Conservation (phyloP, 2,113 vertebrate genomes). For the Sturnus vulgaris region DNA sequence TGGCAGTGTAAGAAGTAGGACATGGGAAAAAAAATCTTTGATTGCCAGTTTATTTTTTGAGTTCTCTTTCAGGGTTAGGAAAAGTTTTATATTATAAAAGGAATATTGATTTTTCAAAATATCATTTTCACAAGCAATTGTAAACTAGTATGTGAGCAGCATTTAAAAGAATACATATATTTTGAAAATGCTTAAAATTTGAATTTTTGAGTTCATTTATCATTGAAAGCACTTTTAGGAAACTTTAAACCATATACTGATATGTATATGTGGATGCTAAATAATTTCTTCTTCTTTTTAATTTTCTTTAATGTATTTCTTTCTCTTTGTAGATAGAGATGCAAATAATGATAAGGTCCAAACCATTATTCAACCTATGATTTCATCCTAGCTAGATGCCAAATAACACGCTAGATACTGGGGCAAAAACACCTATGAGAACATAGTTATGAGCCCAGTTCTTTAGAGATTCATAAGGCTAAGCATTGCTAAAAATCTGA, state of each 20-base stretch:
- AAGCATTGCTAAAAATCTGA: not conserved
- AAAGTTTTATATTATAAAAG: not conserved
- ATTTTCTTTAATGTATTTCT: not conserved
- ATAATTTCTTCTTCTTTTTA: not conserved
- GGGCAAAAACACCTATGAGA: not conserved
- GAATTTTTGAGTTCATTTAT: not conserved
- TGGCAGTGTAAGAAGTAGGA: not conserved
- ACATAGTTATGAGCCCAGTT: not conserved
- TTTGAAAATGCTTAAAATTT: not conserved
- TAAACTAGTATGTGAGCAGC: not conserved
- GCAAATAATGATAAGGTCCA: not conserved
- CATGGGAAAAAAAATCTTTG: not conserved
- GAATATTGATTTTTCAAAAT: not conserved
- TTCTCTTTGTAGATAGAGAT: not conserved
- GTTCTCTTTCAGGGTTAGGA: not conserved
- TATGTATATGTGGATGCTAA: not conserved
- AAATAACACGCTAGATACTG: not conserved
- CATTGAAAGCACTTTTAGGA: not conserved
- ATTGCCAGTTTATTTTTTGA: not conserved
- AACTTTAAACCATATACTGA: not conserved
- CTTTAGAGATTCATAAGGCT: not conserved
- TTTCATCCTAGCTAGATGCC: not conserved
- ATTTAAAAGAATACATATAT: not conserved
- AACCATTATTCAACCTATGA: not conserved
- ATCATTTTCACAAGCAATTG: not conserved